Conservation (phyloP, 2,113 vertebrate species). For the Tyrannus savana region DNA sequence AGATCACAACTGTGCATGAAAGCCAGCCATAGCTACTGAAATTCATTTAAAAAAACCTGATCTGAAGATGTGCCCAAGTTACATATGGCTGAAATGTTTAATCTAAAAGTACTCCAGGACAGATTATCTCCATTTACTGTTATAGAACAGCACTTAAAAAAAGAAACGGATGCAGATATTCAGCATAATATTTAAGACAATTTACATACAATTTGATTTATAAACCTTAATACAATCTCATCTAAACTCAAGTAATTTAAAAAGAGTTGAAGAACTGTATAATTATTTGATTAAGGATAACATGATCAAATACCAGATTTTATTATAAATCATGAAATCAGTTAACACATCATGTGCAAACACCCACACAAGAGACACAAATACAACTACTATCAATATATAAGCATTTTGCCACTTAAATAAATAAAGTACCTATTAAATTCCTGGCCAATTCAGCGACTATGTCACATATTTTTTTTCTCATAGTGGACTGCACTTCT, state of each 20-base stretch:
- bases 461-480: slow-evolving; percentile 96
- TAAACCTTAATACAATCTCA: not conserved
- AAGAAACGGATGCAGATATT: not conserved
- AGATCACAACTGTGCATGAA: not conserved
- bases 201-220: not conserved
- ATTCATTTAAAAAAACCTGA: not conserved
- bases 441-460: slow-evolving; percentile 95
- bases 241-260: not conserved
- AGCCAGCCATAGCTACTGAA: not conserved
- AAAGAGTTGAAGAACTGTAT: not conserved
- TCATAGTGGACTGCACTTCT: slow-evolving; percentile 87
- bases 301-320: not conserved
- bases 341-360: not conserved
- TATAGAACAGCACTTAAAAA: not conserved
- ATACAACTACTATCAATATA: not conserved
- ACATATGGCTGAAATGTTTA: not conserved
- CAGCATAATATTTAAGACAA: not conserved
- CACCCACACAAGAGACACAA: not conserved
- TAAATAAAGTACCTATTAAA: slow-evolving; percentile 84
- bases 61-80: not conserved
- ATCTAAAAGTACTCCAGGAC: not conserved
- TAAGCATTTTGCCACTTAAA: not conserved
- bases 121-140: not conserved
- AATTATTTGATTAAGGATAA: not conserved
- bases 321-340: not conserved